phyloP scores from a whole-genome alignment of 1,140 invertebrate species.

The Drosophila ercepeae region DNA sequence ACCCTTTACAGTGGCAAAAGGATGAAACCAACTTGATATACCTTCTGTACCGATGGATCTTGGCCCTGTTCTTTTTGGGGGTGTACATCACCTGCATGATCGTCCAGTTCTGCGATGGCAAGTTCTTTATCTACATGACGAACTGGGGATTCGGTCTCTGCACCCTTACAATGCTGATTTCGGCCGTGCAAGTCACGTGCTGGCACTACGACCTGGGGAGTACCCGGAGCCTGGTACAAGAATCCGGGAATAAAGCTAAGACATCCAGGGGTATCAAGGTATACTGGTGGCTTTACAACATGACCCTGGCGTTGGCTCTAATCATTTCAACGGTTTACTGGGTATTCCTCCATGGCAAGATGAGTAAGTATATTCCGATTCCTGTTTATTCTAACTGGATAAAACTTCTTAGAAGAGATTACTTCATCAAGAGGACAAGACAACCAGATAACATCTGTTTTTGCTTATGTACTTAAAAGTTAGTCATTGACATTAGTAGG shows the following conservation, averaged over 20 bases:
- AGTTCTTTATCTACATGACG: slow-evolving; percentile 89
- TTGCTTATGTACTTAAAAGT: no score
- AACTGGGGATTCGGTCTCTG: slow-evolving; percentile 89
- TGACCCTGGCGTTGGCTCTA: slow-evolving; percentile 85
- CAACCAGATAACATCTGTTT: no score
- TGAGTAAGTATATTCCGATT: slow-evolving; percentile 62
- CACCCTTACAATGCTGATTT: slow-evolving; percentile 64
- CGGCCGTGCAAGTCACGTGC: slow-evolving; percentile 70
- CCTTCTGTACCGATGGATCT: slow-evolving; percentile 85
- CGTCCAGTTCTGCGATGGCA: slow-evolving; percentile 81
- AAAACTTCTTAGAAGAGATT: no score
- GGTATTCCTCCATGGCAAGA: slow-evolving; percentile 86
- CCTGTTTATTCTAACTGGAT: no score
- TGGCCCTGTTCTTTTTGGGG: slow-evolving; percentile 84
- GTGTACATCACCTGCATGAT: slow-evolving; percentile 85
- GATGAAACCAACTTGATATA: slow-evolving; percentile 83
- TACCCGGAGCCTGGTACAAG: slow-evolving; percentile 57
- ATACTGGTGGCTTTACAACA: slow-evolving; percentile 86
- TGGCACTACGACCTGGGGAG: slow-evolving; percentile 69
- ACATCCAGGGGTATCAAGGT: slow-evolving; percentile 65
- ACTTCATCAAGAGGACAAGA: no score
- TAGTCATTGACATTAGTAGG: no score
- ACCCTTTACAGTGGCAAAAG: slow-evolving; percentile 84
- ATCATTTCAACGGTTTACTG: slow-evolving; percentile 87
- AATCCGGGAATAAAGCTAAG: slow-evolving; percentile 53